A percentile compares a stretch with the other conserved stretches of the same genome.
These are phyloP conservation scores for Latrodectus geometricus DNA, from an alignment of 1,140 invertebrate genomes.

Conservation along the genomic window DNA sequence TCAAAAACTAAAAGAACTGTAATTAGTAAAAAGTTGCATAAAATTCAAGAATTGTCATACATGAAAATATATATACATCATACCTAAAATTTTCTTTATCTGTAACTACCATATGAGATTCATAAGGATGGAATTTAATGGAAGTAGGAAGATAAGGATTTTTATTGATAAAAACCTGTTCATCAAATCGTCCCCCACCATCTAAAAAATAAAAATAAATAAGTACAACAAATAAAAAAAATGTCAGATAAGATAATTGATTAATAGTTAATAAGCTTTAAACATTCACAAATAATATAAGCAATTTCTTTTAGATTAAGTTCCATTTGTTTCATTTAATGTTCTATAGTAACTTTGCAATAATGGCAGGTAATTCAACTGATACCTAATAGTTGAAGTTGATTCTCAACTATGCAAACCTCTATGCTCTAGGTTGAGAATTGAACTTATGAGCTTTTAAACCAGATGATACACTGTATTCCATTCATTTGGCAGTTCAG, in stretches of 20 bases:
- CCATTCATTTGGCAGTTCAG: too few relatives aligned
- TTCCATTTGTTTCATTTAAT: too few relatives aligned
- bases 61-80: conserved; percentile 62
- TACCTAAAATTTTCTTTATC: conserved; percentile 86
- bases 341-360: too few relatives aligned
- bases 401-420: too few relatives aligned
- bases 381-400: too few relatives aligned
- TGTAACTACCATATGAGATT: conserved; percentile 86
- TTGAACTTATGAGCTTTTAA: too few relatives aligned
- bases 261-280: background rate
- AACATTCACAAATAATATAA: too few relatives aligned
- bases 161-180: conserved; percentile 85
- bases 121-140: conserved; percentile 89
- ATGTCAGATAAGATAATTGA: background rate
- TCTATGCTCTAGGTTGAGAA: too few relatives aligned
- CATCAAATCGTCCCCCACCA: conserved; percentile 76
- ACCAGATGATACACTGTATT: too few relatives aligned
- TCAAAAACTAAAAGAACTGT: background rate
- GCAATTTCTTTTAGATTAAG: too few relatives aligned
- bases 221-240: background rate
- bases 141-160: conserved; percentile 81
- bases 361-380: too few relatives aligned
- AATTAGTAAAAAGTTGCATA: background rate
- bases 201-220: conserved; percentile 9
- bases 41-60: background rate